Base-by-base conservation (phyloP, 2,797 vertebrate genomes). In the Aratinga solstitialis region DNA sequence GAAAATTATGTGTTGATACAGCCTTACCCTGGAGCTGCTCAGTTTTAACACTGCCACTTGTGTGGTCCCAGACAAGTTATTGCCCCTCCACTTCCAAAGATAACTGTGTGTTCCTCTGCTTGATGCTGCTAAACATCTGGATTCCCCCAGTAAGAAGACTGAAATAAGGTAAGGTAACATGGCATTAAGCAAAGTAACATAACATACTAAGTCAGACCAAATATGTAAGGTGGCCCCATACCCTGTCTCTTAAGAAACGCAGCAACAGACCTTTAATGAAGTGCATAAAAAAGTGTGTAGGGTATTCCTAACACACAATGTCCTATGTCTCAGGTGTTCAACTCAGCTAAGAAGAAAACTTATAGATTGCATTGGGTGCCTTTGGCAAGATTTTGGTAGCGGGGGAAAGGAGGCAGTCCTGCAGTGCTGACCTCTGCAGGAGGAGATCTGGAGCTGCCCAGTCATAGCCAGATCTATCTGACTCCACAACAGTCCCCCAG, bases 1-100 rank as follows among this genome's bases (percentile, higher is more conserved):
- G 26, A 88, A 97, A 95, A 95, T 97, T 80, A 95, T 66, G 48
- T 85, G 67, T 85, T 90, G 51, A 72, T 93, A 73, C 38, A 91
- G 89, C 27, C 51, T 94, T 96, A 74, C 48, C 56, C 79, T 93
- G 91, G 80, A 84, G n/a, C 27, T 88, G 10, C 59, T 88, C 34
- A 26, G 72, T 92, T 94, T 94, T 66, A 94, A 84, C 77, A 84
- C 79, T 89, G 84, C 62, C 83, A 82, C 22, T 27, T 79, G 84
- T 30, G 27, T 89, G 61, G n/a, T 90, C 63, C 59, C 77, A 88
- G 69, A 84, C 66, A 91, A 89, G 84, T 66, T 87, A 94, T 78
- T 77, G 83, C 65, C 93, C 78, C 87, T 77, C 59, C 65, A 87
- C 72, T 90, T 67, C 20, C 47, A 45, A 66, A 81, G 24, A 26